Conservation (phyloP, 1,140 invertebrate species). For the Coptotermes formosanus region DNA sequence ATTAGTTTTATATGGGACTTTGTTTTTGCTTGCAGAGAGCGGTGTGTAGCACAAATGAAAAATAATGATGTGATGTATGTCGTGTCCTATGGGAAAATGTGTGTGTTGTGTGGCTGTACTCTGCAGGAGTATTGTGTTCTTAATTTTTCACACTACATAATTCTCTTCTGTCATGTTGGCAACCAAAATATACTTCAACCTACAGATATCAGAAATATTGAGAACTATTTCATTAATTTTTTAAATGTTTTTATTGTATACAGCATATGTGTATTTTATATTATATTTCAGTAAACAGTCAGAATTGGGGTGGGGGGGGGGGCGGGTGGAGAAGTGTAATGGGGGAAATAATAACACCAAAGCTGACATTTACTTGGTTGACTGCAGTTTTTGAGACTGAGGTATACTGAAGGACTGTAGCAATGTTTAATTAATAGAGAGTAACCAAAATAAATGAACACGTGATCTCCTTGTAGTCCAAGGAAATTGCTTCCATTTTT, state of each 20-base stretch:
- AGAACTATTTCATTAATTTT: background rate
- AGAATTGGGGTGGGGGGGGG: background rate
- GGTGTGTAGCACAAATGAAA: background rate
- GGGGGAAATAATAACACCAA: conserved; percentile 10
- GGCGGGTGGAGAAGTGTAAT: too few relatives aligned
- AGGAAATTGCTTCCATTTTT: conserved; percentile 16
- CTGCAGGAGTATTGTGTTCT: background rate
- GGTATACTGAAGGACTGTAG: background rate
- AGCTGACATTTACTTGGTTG: conserved; percentile 3
- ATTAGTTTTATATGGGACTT: background rate
- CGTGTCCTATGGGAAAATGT: background rate
- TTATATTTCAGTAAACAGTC: background rate
- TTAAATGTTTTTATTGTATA: conserved; percentile 1
- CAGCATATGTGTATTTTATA: background rate
- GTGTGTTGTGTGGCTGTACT: background rate
- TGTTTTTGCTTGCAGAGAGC: background rate
- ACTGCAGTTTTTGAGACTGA: conserved; percentile 18
- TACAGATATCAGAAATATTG: background rate
- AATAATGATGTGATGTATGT: background rate
- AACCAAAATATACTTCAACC: background rate
- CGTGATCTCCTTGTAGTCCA: background rate
- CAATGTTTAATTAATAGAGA: background rate
- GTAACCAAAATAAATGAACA: background rate
- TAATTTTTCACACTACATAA: background rate
- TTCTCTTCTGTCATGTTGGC: background rate